These are phyloP conservation scores for Sthenelais limicola DNA, from an alignment of 2,888 invertebrate genomes.

Conservation along the genomic window DNA sequence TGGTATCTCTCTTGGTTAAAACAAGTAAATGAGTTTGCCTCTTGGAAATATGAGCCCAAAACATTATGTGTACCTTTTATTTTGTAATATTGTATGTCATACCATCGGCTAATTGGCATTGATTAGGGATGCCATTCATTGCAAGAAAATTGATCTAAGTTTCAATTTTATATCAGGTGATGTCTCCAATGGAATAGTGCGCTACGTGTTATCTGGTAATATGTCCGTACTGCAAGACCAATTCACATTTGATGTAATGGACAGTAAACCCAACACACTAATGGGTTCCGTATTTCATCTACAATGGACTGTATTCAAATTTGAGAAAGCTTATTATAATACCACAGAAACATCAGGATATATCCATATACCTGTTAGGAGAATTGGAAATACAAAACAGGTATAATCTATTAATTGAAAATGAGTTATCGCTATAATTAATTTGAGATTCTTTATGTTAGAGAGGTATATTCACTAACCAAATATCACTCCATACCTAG, in stretches of 20 bases:
- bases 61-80: too few species aligned
- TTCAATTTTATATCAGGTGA: slow-evolving; percentile 57
- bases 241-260: slow-evolving; percentile 67
- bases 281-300: slow-evolving; percentile 66
- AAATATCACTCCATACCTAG: too few species aligned
- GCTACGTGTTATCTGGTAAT: slow-evolving; percentile 61
- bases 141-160: not conserved
- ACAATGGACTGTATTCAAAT: slow-evolving; percentile 64
- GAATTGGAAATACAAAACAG: slow-evolving; percentile 66
- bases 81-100: too few species aligned
- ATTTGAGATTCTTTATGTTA: too few species aligned
- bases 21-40: too few species aligned
- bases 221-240: slow-evolving; percentile 58
- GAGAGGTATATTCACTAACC: too few species aligned
- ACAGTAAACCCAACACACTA: slow-evolving; percentile 65
- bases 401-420: too few species aligned
- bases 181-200: slow-evolving; percentile 61
- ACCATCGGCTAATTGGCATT: too few species aligned
- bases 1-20: too few species aligned
- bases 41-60: too few species aligned
- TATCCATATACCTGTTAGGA: slow-evolving; percentile 61
- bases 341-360: slow-evolving; percentile 64
- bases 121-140: too few species aligned
- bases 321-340: slow-evolving; percentile 58
- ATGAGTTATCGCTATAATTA: too few species aligned